A percentile compares a stretch with the other conserved stretches of the same genome.
Conservation (phyloP, 2,888 invertebrate genomes). For the Stomorhina lunata region DNA sequence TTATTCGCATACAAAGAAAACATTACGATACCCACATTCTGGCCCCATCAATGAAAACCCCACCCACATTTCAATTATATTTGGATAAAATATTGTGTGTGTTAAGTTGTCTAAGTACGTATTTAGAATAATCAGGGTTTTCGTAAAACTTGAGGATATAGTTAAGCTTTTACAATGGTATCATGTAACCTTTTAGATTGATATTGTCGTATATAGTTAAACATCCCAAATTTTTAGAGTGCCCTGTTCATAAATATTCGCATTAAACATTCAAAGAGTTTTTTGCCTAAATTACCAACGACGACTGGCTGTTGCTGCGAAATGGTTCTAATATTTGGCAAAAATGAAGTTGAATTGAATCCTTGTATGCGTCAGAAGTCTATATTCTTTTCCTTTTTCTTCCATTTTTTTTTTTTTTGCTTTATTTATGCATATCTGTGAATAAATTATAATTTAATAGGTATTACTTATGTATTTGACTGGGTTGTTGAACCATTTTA, state of each 20-base stretch:
- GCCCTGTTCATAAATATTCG: slow-evolving; percentile 10
- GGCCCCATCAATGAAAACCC: background rate
- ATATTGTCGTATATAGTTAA: too few relatives aligned
- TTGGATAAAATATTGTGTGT: background rate
- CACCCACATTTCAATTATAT: background rate
- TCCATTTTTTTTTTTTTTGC: background rate
- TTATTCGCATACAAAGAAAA: background rate
- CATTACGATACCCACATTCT: slow-evolving; percentile 8
- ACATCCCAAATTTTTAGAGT: background rate
- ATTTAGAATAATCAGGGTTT: background rate
- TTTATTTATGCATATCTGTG: background rate
- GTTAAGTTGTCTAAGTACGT: background rate
- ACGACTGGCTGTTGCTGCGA: background rate
- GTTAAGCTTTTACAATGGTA: too few relatives aligned
- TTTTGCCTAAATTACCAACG: background rate
- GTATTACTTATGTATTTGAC: too few relatives aligned
- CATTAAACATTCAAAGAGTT: slow-evolving; percentile 15
- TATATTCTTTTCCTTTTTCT: too few relatives aligned
- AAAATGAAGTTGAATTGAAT: background rate
- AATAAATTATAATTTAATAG: slow-evolving; percentile 20
- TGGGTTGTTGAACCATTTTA: slow-evolving; percentile 22
- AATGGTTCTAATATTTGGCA: background rate
- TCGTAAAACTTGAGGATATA: background rate
- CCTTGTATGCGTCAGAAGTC: too few relatives aligned
- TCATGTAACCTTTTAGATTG: background rate